Evolutionary conservation across 2,888 invertebrate species (phyloP), one percentile per base, ranked within the genome.

Genomic region (Drosophila quinaria): DNA sequence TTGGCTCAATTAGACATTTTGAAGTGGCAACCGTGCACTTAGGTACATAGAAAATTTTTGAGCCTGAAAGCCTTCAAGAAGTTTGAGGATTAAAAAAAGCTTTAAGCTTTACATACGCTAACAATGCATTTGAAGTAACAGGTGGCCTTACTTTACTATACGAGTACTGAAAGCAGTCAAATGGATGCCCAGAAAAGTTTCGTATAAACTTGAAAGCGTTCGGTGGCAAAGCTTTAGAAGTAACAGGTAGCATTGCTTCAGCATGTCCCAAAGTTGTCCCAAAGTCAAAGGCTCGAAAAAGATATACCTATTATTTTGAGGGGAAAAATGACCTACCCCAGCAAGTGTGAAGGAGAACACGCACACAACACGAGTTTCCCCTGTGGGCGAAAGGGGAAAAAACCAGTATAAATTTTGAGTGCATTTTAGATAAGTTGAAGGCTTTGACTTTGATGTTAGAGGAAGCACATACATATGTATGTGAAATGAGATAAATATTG

Each of bases 261-360:
- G 50, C 47, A 6, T 15, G 49, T 79, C 52, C 73, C 73, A 82
- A 73, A 67, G 49, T 50, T 73, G 76, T 70, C 70, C 64, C 60
- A 85, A 76, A 19, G 52, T 33, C 37, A 58, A 70, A 54, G 22
- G 22, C 25, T 15, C 52, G 19, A 13, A 35, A n/a, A 37, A 33
- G 41, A 13, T 31, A 33, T 19, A 19, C 31, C 55, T 29, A 39
- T n/a, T 39, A 22, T 35, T 29, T 37, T 25, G 2, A 65, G 52
- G 75, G 61, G 52, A 17, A 50, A 13, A 50, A 17, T 46, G 19
- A 66, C 68, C 66, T 49, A 64, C 50, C 54, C 47, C 68, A 62
- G 29, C 22, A 25, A 44, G 35, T n/a, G 19, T 13, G 3, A 19
- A 33, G 17, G 9, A 9, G 19, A 50, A 22, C 39, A 50, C 33